These are phyloP conservation scores for Pyrgus malvae DNA, from an alignment of 2,888 invertebrate genomes.

Conservation along the genomic window DNA sequence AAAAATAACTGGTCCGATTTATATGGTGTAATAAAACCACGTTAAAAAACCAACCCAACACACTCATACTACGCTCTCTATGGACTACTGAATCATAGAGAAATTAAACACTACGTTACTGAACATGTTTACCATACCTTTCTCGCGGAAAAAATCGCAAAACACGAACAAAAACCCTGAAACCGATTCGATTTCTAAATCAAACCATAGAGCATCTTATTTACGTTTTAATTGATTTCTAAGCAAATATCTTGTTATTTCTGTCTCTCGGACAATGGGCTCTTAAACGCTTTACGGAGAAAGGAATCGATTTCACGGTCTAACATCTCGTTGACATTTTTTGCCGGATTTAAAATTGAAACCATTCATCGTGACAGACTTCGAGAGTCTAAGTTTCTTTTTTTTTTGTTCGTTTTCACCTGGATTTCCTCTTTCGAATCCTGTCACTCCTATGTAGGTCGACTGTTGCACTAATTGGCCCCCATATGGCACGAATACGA, in stretches of 20 bases:
- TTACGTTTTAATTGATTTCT: slow-evolving; percentile 27
- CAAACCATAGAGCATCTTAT: slow-evolving; percentile 15
- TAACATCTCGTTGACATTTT: slow-evolving; percentile 8
- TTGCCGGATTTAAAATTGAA: slow-evolving; percentile 9
- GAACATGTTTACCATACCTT: neutral
- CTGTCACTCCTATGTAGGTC: neutral
- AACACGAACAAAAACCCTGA: neutral
- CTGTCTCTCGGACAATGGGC: slow-evolving; percentile 2
- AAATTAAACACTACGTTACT: neutral
- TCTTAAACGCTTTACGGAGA: neutral
- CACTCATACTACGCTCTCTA: neutral
- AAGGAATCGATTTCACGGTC: slow-evolving; percentile 14
- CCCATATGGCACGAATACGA: slow-evolving; percentile 12
- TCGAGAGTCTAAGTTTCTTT: slow-evolving; percentile 5
- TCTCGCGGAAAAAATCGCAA: neutral
- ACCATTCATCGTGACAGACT: slow-evolving; percentile 7
- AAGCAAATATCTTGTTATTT: slow-evolving; percentile 21
- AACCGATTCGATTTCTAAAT: slow-evolving; percentile 33
- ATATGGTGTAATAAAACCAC: neutral
- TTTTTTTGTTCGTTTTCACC: slow-evolving; percentile 13
- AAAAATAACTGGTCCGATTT: too few relatives aligned
- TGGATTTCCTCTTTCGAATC: slow-evolving; percentile 17
- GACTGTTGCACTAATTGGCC: slow-evolving; percentile 4
- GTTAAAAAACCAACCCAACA: neutral
- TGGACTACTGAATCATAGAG: neutral